These are phyloP conservation scores for Pelobates fuscus DNA, from an alignment of 2,113 vertebrate species.

Conservation along the genomic window DNA sequence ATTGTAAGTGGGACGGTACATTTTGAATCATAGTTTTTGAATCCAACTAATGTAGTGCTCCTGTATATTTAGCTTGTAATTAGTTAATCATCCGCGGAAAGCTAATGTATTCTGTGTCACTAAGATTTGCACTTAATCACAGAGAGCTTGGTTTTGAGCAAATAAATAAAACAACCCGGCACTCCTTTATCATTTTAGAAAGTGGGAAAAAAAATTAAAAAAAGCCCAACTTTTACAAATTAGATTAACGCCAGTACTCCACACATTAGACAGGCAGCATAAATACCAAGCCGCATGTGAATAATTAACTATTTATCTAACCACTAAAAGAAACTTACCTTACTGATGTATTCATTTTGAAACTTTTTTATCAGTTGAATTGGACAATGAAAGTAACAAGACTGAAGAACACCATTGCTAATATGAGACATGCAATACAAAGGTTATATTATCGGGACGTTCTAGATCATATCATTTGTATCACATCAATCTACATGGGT, in stretches of 20 bases:
- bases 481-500: no score
- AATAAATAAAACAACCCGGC: conserved; percentile 49
- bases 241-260: conserved; percentile 30
- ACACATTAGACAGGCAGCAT: conserved; percentile 14
- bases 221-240: conserved; percentile 40
- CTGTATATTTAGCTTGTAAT: conserved; percentile 46
- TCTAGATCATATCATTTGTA: no score
- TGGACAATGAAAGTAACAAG: not conserved
- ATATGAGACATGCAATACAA: no score
- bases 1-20: conserved; percentile 24
- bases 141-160: conserved; percentile 44
- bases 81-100: conserved; percentile 47
- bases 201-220: conserved; percentile 13
- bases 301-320: conserved; percentile 24
- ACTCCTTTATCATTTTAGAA: conserved; percentile 47
- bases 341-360: not conserved
- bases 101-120: conserved; percentile 49
- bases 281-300: conserved; percentile 9
- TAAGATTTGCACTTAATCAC: conserved; percentile 50
- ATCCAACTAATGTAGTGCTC: conserved; percentile 33
- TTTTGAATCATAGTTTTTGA: conserved; percentile 26
- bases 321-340: not conserved
- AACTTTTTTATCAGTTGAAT: no score
- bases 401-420: no score
- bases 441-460: no score